Evolutionary conservation across 1,140 invertebrate species (phyloP), one percentile per base, ranked within the genome.

Genomic region (Stegodyphus dumicola): DNA sequence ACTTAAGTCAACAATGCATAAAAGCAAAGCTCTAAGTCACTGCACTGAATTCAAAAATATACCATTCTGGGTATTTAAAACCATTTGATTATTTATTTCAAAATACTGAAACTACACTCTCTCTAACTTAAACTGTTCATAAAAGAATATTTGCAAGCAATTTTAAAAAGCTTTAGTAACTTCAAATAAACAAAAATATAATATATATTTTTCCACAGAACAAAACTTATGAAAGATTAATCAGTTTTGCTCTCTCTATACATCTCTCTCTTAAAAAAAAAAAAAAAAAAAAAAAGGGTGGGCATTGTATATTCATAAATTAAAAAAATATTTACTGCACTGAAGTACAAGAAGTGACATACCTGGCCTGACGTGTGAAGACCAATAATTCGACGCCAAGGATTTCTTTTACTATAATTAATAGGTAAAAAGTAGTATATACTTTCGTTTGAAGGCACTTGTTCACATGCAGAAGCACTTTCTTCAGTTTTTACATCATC

Each of bases 371-470:
- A n/a, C 10, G 18, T 53, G 71, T 83, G 80, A 66, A 83, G 60
- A 4, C 80, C 80, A 75, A 71, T 83, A 15, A 75, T 75, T 75
- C 80, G 74, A 52, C 80, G 70, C 80, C 80, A 83, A 13, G 80
- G 80, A 67, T 83, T 83, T 18, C 80, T 51, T 54, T 83, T 83
- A 66, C 64, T 83, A 67, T 83, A 83, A 66, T 83, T 73, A 17
- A 75, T 17, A 33, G 80, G 80, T 75, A 83, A 83, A 83, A 83
- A 83, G 66, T 75, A 75, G 5, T 74, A 9, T 33, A 67, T 13
- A 83, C 52, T 83, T 60, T 83, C 80, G 11, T 13, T 74, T 65
- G 80, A 83, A 83, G 80, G 80, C 80, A 83, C 80, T 83, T 74
- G 33, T 33, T 33, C 33, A 33, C 33, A 33, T 33, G 33, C 33